Conservation (phyloP, 2,888 invertebrate species). For the Epinotia brunnichana region DNA sequence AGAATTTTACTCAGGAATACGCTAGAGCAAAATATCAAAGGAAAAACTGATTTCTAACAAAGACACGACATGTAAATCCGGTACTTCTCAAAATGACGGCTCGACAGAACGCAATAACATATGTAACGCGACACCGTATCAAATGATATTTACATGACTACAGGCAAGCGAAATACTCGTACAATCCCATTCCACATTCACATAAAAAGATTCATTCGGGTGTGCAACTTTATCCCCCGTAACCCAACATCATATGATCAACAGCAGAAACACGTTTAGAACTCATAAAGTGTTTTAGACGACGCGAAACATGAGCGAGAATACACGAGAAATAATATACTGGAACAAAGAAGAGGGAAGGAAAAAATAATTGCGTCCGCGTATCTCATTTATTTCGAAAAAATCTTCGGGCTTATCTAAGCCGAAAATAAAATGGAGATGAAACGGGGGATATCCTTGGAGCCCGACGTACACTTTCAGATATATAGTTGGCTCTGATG, state of each 20-base stretch:
- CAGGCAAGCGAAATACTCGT: conserved; percentile 56
- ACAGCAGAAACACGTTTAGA: conserved; percentile 39
- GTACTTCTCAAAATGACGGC: conserved; percentile 62
- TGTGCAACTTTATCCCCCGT: conserved; percentile 29
- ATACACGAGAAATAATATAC: conserved; percentile 41
- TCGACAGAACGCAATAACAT: conserved; percentile 62
- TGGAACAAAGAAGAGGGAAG: conserved; percentile 48
- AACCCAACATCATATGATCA: conserved; percentile 41
- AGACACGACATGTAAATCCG: conserved; percentile 48
- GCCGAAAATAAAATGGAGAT: conserved; percentile 75
- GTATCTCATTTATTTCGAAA: conserved; percentile 67
- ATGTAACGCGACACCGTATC: conserved; percentile 60
- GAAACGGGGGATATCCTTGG: conserved; percentile 70
- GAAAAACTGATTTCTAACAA: conserved; percentile 17
- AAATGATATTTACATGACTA: conserved; percentile 60
- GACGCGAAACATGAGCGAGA: conserved; percentile 28
- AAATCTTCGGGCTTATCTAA: conserved; percentile 67
- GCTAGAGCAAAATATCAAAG: neutral
- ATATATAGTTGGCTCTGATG: conserved; percentile 62
- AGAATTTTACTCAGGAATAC: neutral
- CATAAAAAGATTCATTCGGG: conserved; percentile 44
- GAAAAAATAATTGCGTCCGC: conserved; percentile 56
- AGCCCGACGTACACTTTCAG: conserved; percentile 66
- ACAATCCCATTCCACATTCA: conserved; percentile 54
- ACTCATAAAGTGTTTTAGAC: conserved; percentile 44